phyloP scores from a whole-genome alignment of 2,113 vertebrate species.

The Zapornia atra region DNA sequence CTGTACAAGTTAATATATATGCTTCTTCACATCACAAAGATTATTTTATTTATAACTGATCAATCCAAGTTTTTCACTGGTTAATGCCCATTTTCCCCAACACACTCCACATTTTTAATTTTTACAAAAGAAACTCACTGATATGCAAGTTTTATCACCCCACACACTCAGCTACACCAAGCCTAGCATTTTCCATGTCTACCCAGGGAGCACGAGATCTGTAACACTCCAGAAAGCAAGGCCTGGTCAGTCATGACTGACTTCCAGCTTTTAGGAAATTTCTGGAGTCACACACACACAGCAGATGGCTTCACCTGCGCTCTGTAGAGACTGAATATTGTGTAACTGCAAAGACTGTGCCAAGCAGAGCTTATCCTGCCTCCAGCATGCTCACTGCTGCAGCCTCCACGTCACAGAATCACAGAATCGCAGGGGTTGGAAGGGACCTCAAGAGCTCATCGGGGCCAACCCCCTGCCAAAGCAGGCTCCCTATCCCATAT shows the following conservation, averaged over 20 bases:
- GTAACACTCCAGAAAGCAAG: not conserved
- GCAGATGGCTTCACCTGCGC: not conserved
- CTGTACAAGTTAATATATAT: not conserved
- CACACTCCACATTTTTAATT: no score
- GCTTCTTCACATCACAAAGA: fast-evolving
- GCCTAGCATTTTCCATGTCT: not conserved
- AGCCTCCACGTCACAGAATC: not conserved
- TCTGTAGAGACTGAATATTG: not conserved
- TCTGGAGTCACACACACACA: not conserved
- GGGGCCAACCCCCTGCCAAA: no score
- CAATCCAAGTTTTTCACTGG: not conserved
- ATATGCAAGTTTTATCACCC: fast-evolving
- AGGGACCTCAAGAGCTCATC: no score
- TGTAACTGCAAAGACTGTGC: not conserved
- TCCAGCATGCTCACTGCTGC: not conserved
- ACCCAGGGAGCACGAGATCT: fast-evolving
- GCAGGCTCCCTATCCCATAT: no score
- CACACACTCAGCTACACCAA: not conserved
- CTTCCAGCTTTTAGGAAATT: not conserved
- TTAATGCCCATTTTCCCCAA: not conserved
- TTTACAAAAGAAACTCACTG: not conserved
- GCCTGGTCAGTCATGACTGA: not conserved
- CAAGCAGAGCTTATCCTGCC: not conserved
- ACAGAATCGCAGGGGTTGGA: no score
- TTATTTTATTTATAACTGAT: not conserved